phyloP scores from a whole-genome alignment of 1,140 invertebrate genomes.

The Radopholus similis region DNA sequence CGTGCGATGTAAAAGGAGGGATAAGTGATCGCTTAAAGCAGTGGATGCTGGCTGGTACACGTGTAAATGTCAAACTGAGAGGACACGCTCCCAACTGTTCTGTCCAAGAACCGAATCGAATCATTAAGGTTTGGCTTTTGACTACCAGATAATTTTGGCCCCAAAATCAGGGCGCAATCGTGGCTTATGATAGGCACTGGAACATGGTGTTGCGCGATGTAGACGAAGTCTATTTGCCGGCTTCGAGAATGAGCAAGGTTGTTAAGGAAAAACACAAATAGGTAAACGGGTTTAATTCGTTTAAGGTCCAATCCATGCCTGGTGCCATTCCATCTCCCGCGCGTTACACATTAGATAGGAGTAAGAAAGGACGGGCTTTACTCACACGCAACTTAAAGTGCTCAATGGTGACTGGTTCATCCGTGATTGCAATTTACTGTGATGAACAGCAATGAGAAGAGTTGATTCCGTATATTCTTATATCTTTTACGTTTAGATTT shows the following conservation, averaged over 20 bases:
- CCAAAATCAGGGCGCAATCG: conserved; percentile 68
- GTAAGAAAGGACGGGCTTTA: neutral
- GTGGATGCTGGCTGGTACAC: conserved; percentile 16
- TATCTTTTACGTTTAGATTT: neutral
- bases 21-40: conserved; percentile 10
- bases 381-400: conserved; percentile 31
- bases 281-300: neutral
- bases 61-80: conserved; percentile 26
- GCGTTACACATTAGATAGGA: conserved; percentile 61
- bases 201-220: conserved; percentile 83
- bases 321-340: conserved; percentile 13
- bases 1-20: conserved; percentile 11
- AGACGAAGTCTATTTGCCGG: conserved; percentile 69
- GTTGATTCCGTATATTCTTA: neutral
- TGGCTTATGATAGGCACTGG: conserved; percentile 89
- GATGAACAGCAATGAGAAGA: neutral
- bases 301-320: conserved; percentile 16
- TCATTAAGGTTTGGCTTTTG: conserved; percentile 17
- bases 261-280: neutral
- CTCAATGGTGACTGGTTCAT: conserved; percentile 27
- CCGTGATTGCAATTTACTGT: conserved; percentile 23
- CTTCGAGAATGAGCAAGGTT: conserved; percentile 16
- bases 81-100: conserved; percentile 14
- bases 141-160: neutral
- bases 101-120: conserved; percentile 24